Evolutionary conservation across 2,888 invertebrate species (phyloP).

Genomic region (Cremastobaeus sp.): DNA sequence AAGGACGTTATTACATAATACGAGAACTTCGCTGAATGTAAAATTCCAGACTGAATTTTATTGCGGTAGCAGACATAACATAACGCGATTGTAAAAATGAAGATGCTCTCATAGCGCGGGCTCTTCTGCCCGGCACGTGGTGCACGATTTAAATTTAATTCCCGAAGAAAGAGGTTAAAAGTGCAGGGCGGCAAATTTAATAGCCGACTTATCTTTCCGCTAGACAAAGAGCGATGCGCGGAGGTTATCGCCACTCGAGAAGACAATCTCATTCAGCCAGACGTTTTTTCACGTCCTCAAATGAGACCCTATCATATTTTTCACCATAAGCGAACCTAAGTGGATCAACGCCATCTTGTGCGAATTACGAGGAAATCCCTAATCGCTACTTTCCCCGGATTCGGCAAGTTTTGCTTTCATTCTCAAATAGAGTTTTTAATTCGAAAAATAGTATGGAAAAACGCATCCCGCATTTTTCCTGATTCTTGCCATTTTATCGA

Average conservation of each 20-base stretch:
- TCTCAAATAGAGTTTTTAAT: background rate
- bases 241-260: constrained; percentile 32
- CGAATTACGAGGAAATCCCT: constrained; percentile 17
- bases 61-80: too few relatives aligned
- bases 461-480: too few relatives aligned
- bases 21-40: too few relatives aligned
- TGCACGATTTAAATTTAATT: constrained; percentile 25
- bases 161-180: constrained; percentile 12
- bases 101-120: too few relatives aligned
- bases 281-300: constrained; percentile 26
- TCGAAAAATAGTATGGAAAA: too few relatives aligned
- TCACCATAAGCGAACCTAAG: constrained; percentile 52
- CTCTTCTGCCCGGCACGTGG: background rate
- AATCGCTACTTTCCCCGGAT: constrained; percentile 17
- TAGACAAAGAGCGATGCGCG: constrained; percentile 27
- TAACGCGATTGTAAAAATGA: background rate
- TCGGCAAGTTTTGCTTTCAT: background rate
- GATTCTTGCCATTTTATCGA: too few relatives aligned
- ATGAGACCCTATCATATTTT: constrained; percentile 57
- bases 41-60: too few relatives aligned
- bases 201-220: constrained; percentile 4
- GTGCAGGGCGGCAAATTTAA: constrained; percentile 23
- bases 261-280: constrained; percentile 37
- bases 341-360: constrained; percentile 42
- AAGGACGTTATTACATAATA: background rate